Percentiles rank a stretch among this genome's conserved stretches.
Evolutionary conservation across 2,113 vertebrate genomes (phyloP).

Genomic region (Ancistrus triradiatus): DNA sequence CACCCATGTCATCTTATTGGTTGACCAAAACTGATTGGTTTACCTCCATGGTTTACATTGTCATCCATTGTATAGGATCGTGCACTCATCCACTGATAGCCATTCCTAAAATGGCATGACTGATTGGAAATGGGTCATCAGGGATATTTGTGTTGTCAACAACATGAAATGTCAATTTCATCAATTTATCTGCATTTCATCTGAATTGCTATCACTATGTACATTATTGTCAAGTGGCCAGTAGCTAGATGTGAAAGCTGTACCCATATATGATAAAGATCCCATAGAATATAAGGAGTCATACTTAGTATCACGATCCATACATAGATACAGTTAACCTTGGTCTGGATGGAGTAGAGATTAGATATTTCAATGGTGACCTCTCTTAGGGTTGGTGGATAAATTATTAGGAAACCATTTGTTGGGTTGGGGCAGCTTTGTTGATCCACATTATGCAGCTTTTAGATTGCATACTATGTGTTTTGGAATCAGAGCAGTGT

Average conservation of each 20-base stretch:
- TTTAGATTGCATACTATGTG: slow-evolving; percentile 16
- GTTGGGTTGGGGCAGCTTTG: slow-evolving; percentile 10
- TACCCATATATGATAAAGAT: slow-evolving; percentile 27
- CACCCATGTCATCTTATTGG: too few species aligned
- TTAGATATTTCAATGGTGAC: slow-evolving; percentile 23
- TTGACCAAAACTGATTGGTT: slow-evolving; percentile 41
- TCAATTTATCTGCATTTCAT: slow-evolving; percentile 32
- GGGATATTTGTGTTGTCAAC: slow-evolving; percentile 36
- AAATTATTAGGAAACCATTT: slow-evolving; percentile 15
- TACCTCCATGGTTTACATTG: slow-evolving; percentile 34
- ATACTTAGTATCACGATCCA: too few species aligned
- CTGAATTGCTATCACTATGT: slow-evolving; percentile 19
- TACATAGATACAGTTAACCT: slow-evolving; percentile 22
- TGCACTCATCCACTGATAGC: slow-evolving; percentile 38
- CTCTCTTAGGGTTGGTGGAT: slow-evolving; percentile 8
- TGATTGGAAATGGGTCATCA: slow-evolving; percentile 28
- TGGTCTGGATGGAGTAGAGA: slow-evolving; percentile 31
- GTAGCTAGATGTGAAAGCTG: slow-evolving; percentile 3
- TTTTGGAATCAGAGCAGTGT: slow-evolving; percentile 6
- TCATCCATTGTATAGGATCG: slow-evolving; percentile 22
- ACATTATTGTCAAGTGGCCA: slow-evolving; percentile 12
- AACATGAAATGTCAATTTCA: slow-evolving; percentile 34
- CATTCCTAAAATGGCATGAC: slow-evolving; percentile 37
- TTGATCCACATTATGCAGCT: slow-evolving; percentile 9
- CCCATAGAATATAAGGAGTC: slow-evolving; percentile 34